Evolutionary conservation across 2,113 vertebrate species (phyloP).

Genomic region (Perccottus glenii): DNA sequence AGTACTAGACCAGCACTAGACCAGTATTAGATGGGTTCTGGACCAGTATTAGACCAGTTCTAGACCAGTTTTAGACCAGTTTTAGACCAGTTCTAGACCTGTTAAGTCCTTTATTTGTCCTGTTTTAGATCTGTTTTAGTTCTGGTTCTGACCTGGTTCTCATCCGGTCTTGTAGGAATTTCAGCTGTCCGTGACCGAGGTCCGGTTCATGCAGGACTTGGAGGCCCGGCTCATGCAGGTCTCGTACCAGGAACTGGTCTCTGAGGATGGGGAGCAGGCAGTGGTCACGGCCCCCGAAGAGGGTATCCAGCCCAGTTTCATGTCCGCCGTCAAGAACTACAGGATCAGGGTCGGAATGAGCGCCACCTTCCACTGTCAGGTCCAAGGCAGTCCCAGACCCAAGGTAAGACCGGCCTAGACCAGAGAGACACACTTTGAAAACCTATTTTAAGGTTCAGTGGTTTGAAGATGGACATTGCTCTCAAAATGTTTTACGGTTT

Average conservation of each 20-base stretch:
- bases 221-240: conserved; percentile 91
- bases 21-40: too few species aligned
- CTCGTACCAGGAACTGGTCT: conserved; percentile 89
- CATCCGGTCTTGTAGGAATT: conserved; percentile 83
- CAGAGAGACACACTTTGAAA: too few species aligned
- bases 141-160: not conserved
- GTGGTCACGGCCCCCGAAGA: conserved; percentile 85
- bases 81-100: too few species aligned
- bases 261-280: conserved; percentile 91
- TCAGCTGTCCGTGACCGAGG: conserved; percentile 91
- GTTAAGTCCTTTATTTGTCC: too few species aligned
- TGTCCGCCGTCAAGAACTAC: conserved; percentile 91
- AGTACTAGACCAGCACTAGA: too few species aligned
- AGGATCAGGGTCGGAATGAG: conserved; percentile 92
- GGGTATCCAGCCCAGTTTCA: conserved; percentile 86
- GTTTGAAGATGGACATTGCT: too few species aligned
- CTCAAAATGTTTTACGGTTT: too few species aligned
- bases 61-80: too few species aligned
- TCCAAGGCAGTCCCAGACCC: conserved; percentile 88
- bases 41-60: too few species aligned
- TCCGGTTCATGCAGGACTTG: conserved; percentile 92
- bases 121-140: too few species aligned
- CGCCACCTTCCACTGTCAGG: conserved; percentile 95
- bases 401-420: conserved; percentile 82
- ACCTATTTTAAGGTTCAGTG: too few species aligned